Evolutionary conservation across 2,888 invertebrate genomes (phyloP), one percentile per base, ranked within the genome.

Genomic region (Lasioglossum zephyrum): DNA sequence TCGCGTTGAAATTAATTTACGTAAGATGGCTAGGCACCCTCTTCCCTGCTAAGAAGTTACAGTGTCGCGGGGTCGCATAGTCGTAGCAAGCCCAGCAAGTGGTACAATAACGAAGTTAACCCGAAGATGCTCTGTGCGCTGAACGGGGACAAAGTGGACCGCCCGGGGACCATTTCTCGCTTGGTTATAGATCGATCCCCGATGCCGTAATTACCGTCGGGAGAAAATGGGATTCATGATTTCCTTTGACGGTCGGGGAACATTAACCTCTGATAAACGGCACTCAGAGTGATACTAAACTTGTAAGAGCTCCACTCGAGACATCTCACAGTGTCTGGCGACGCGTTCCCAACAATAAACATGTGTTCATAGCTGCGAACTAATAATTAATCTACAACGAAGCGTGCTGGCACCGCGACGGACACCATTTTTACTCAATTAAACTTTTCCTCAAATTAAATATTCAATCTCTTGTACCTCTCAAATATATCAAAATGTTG

Each of bases 81-180:
- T 80, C 74, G 84, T 41, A 78, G 84, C 79, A 22, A 78, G 80
- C 72, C 82, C 75, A 60, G 77, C 88, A 79, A 90, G 87, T 90
- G 88, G 85, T 86, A 83, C 78, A 84, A 81, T 91, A 91, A 92
- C 90, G 88, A 89, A 88, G 88, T 91, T 91, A 88, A 72, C 36
- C 70, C 57, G 81, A 88, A 92, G 87, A 91, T 86, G 85, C 80
- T 70, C 39, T 53, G 78, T 66, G 77, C 82, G 76, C 66, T 57
- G 75, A 88, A 82, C 83, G 69, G 86, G 60, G 86, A 87, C 87
- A 85, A 90, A 83, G 87, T 86, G 79, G 81, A 69, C 75, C 79
- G 79, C 81, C 77, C 63, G 36, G 82, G 84, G 77, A 82, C 78
- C 83, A 81, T 84, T 88, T 88, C 81, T 81, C 89, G 84, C 82